Evolutionary conservation across 2,113 vertebrate genomes (phyloP), one percentile per base, ranked within the genome.

Genomic region (Passer domesticus): DNA sequence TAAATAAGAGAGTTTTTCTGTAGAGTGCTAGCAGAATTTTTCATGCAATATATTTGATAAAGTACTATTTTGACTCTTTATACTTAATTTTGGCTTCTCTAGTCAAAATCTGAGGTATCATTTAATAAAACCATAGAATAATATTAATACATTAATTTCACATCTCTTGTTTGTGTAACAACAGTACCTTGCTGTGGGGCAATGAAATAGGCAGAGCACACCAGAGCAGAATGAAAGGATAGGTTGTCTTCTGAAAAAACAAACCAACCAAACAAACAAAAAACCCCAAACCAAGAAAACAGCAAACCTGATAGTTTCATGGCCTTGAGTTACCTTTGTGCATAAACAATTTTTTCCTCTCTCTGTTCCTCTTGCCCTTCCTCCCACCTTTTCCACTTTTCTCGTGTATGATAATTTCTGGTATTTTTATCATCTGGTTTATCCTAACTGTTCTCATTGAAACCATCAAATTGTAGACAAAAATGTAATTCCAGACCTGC

Each of bases 311-410:
- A 68, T 91, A 1, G 4, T 92, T 90, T 76, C 47, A 20, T 91
- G 90, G 67, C 92, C 92, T 88, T n/a, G 55, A 88, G 79, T 94
- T 86, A 94, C 92, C 87, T 92, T 85, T 94, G 37, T 63, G 64
- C 76, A 70, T 85, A 91, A 95, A 91, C 72, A 91, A 37, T 64
- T 90, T 92, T 91, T 74, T 82, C 58, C 27, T 37, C 11, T 82
- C 56, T 25, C 58, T 78, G 16, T 79, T 56, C 18, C 22, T 68
- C 21, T 87, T 89, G 63, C 44, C 35, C 58, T 83, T 73, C 79
- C 43, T 83, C 81, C 68, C 39, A 58, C 55, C 70, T 85, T 68
- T 74, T 67, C 63, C 43, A 47, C 77, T 87, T 73, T 58, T 56
- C 55, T 83, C 10, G 3, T 17, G n/a, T 63, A 20, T 89, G 59